phyloP scores from a whole-genome alignment of 1,140 invertebrate genomes.

The Scaptomyza hsui region DNA sequence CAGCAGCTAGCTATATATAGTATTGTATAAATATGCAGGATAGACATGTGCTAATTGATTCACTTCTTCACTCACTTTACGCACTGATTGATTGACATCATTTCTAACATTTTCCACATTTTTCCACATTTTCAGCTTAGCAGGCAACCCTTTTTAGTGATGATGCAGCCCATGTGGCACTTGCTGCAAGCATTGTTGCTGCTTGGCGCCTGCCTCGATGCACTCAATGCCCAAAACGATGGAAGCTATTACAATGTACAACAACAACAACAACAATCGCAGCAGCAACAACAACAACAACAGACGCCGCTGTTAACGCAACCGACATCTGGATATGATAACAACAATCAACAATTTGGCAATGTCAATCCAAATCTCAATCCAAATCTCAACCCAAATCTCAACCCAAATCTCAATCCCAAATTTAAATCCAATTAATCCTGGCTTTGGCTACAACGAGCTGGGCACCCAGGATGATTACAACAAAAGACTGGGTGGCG shows the following conservation, averaged over 20 bases:
- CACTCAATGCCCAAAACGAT: conserved; percentile 50
- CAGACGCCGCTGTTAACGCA: conserved; percentile 19
- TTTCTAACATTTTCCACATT: conserved; percentile 1
- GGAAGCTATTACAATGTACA: conserved; percentile 56
- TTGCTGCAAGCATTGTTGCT: conserved; percentile 46
- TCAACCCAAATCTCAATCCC: conserved; percentile 30
- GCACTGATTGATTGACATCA: conserved; percentile 32
- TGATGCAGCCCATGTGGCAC: conserved; percentile 60
- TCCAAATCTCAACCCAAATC: conserved; percentile 25
- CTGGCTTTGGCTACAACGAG: conserved; percentile 53
- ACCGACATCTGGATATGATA: conserved; percentile 39
- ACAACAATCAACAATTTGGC: conserved; percentile 39
- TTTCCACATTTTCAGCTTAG: conserved; percentile 20
- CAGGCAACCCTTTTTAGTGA: conserved; percentile 20
- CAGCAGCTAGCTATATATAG: conserved; percentile 35
- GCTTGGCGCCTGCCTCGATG: conserved; percentile 14
- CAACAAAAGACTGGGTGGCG: conserved; percentile 47
- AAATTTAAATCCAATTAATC: conserved; percentile 25
- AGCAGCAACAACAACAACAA: conserved; percentile 29
- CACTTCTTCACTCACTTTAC: conserved; percentile 24
- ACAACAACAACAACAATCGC: conserved; percentile 39
- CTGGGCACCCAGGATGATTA: conserved; percentile 60
- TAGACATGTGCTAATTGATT: conserved; percentile 43
- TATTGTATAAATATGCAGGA: conserved; percentile 14
- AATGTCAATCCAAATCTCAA: conserved; percentile 12